Percentiles rank a stretch among this genome's conserved stretches.
phyloP scores from a whole-genome alignment of 1,140 invertebrate genomes.

The Orius insidiosus region DNA sequence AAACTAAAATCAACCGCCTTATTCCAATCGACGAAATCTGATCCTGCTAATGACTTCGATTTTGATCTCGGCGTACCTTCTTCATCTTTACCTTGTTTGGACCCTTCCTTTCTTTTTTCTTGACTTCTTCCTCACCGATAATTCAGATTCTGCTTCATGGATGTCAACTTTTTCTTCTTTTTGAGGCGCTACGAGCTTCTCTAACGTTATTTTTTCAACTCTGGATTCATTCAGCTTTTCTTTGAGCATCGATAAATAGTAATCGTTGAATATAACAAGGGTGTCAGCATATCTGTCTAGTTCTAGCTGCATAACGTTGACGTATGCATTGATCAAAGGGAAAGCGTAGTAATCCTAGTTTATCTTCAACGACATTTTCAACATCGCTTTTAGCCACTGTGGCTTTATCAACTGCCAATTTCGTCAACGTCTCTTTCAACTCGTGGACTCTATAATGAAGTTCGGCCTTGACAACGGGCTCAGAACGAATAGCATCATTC shows the following conservation, averaged over 20 bases:
- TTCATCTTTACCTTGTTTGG: no score
- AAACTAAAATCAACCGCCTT: no score
- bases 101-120: no score
- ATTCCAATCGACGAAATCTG: no score
- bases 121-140: no score
- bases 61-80: no score
- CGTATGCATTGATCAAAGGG: conserved; percentile 5
- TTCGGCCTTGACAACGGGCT: conserved; percentile 13
- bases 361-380: conserved; percentile 2
- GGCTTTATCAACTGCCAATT: conserved; percentile 6
- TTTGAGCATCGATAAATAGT: conserved; percentile 5
- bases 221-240: background rate
- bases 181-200: background rate
- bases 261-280: conserved; percentile 14
- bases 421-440: conserved; percentile 7
- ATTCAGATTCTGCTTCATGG: conserved; percentile 1
- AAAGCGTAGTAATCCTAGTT: conserved; percentile 8
- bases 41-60: no score
- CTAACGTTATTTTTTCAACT: background rate
- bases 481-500: conserved; percentile 2
- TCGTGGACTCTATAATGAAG: conserved; percentile 12
- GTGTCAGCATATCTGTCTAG: conserved; percentile 13
- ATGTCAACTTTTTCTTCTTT: background rate
- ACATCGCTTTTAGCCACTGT: background rate
- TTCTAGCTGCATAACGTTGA: conserved; percentile 12